Evolutionary conservation across 2,888 invertebrate species (phyloP), one percentile per base, ranked within the genome.

Genomic region (Girardia tigrina): DNA sequence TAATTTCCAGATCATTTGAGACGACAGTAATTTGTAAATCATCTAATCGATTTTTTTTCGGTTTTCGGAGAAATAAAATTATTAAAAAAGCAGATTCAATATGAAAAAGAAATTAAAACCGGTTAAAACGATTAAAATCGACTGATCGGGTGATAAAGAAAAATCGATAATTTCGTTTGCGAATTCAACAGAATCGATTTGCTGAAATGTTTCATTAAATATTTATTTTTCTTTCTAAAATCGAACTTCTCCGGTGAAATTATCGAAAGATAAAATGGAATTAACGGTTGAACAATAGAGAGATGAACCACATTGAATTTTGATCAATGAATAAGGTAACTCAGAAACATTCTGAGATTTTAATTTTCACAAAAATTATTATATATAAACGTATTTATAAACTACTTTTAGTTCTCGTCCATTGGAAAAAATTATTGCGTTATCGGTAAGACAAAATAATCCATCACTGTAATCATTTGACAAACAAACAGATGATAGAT

Each of bases 81-180:
- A n/a, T n/a, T n/a, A n/a, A n/a, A n/a, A n/a, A n/a, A n/a, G n/a
- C n/a, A n/a, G n/a, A n/a, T n/a, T n/a, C n/a, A n/a, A n/a, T n/a
- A n/a, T n/a, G n/a, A n/a, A n/a, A 36, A 36, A 36, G 8, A 36
- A 36, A 36, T 36, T 12, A 36, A 36, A 20, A 56, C 56, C 23
- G n/a, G 56, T 56, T 56, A 56, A 56, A 56, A 56, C n/a, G 2
- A 56, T 56, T 56, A 56, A 56, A 56, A 56, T 56, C 23, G 56
- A 56, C 23, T 8, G 56, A 56, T 56, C 56, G n/a, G 56, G 56
- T 8, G 56, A 56, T 12, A 56, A 23, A 12, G 56, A 12, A 56
- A 56, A 8, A 56, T 56, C 56, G 23, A 56, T n/a, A 2, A 56
- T 56, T 12, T 56, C 56, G n/a, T 56, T 23, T 20, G 56, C n/a